Conservation (phyloP, 2,797 vertebrate genomes). For the Urophycis tenuis region DNA sequence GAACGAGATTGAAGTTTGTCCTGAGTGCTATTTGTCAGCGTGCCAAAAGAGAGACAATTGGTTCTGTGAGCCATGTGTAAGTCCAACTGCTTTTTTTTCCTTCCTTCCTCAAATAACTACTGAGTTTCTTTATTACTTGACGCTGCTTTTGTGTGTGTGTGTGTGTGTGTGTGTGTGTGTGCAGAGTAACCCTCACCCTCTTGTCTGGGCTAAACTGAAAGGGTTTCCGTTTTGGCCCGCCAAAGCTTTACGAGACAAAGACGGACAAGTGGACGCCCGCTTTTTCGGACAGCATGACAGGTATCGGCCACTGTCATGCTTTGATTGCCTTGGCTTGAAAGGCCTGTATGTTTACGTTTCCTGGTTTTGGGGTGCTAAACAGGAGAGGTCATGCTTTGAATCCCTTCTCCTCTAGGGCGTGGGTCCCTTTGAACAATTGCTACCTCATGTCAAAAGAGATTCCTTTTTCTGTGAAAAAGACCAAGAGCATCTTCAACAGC, state of each 20-base stretch:
- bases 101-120: slow-evolving; percentile 21
- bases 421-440: slow-evolving; percentile 99
- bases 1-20: slow-evolving; percentile 99
- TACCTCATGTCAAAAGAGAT: slow-evolving; percentile 99
- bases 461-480: slow-evolving; percentile 99
- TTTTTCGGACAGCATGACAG: slow-evolving; percentile 99
- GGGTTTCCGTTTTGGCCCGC: slow-evolving; percentile 99
- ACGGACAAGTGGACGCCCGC: slow-evolving; percentile 95
- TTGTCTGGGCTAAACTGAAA: slow-evolving; percentile 99
- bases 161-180: no score
- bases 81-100: slow-evolving; percentile 46
- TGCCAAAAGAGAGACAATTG: slow-evolving; percentile 99
- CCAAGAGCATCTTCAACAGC: slow-evolving; percentile 99
- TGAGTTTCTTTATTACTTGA: slow-evolving; percentile 22
- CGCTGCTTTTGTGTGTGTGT: slow-evolving; percentile 30
- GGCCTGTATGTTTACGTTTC: neutral
- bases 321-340: neutral
- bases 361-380: neutral
- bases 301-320: slow-evolving; percentile 54
- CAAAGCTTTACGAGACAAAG: slow-evolving; percentile 97
- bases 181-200: slow-evolving; percentile 96
- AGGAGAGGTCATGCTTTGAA: slow-evolving; percentile 3
- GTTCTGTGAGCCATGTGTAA: slow-evolving; percentile 99
- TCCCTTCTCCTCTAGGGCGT: slow-evolving; percentile 75
- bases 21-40: slow-evolving; percentile 97